These are phyloP conservation scores for Eulacestoma nigropectus DNA, from an alignment of 2,113 vertebrate species.

Conservation along the genomic window DNA sequence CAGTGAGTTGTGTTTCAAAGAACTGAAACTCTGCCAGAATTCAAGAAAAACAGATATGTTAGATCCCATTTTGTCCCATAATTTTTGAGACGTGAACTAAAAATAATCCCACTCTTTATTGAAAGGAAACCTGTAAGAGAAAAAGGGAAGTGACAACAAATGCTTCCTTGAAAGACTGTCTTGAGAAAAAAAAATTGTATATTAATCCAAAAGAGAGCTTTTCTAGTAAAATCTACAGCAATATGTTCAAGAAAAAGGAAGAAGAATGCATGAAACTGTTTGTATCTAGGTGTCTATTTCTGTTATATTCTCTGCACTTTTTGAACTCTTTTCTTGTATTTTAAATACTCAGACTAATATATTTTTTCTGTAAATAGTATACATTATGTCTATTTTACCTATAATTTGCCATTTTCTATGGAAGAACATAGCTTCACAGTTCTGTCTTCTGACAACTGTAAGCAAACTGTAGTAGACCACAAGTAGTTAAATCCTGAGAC, in stretches of 20 bases:
- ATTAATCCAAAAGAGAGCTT: neutral
- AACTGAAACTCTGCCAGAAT: neutral
- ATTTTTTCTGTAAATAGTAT: neutral
- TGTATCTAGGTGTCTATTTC: neutral
- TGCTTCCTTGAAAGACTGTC: neutral
- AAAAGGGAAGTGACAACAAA: neutral
- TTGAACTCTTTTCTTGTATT: neutral
- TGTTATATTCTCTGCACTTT: neutral
- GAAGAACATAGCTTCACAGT: neutral
- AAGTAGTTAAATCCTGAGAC: neutral
- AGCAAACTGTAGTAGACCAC: neutral
- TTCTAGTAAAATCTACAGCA: neutral
- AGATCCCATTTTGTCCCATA: neutral
- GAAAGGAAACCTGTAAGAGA: neutral
- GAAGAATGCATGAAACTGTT: neutral
- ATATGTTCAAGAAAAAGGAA: neutral
- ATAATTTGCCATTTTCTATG: neutral
- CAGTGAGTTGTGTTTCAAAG: neutral
- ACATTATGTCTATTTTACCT: neutral
- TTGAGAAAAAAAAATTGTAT: neutral
- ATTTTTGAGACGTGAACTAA: neutral
- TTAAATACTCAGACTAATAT: neutral
- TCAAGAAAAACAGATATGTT: neutral
- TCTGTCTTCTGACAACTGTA: neutral
- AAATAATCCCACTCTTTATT: neutral